A percentile compares a stretch with the other conserved stretches of the same genome.
phyloP scores from a whole-genome alignment of 1,140 invertebrate species.

The Chironomus striatipennis region DNA sequence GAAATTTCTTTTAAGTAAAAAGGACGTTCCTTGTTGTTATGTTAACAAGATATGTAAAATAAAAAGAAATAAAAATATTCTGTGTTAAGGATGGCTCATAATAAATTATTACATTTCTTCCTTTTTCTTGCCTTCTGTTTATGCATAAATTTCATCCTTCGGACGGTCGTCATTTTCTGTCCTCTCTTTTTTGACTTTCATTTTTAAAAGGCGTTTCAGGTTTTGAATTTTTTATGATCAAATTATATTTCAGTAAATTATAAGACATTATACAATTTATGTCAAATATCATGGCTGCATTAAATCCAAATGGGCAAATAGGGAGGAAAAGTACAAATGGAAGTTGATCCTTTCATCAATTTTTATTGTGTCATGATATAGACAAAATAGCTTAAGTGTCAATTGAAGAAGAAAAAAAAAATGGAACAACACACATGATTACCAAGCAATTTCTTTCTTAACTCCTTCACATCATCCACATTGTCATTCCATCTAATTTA shows the following conservation, averaged over 20 bases:
- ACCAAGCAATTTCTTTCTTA: slow-evolving; percentile 15
- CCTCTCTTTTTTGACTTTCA: too few species aligned
- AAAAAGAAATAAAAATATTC: background rate
- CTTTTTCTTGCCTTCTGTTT: too few species aligned
- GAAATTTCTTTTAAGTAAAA: background rate
- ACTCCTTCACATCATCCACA: background rate
- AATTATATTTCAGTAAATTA: background rate
- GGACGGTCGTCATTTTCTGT: too few species aligned
- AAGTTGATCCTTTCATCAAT: too few species aligned
- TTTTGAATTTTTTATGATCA: slow-evolving; percentile 2
- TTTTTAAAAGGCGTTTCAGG: too few species aligned
- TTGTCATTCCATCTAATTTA: background rate
- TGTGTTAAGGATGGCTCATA: background rate
- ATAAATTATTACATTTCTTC: slow-evolving; percentile 9
- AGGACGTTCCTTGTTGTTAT: background rate
- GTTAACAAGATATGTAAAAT: background rate
- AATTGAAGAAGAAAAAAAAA: background rate
- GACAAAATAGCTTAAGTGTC: background rate
- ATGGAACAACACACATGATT: background rate
- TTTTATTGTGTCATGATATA: too few species aligned
- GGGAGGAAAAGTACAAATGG: too few species aligned
- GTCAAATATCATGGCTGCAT: background rate
- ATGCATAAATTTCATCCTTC: too few species aligned
- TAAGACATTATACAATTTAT: background rate
- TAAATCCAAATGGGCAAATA: too few species aligned